A percentile compares a stretch with the other conserved stretches of the same genome.
These are phyloP conservation scores for Sebastes aleutianus DNA, from an alignment of 2,797 vertebrate genomes.

Conservation along the genomic window DNA sequence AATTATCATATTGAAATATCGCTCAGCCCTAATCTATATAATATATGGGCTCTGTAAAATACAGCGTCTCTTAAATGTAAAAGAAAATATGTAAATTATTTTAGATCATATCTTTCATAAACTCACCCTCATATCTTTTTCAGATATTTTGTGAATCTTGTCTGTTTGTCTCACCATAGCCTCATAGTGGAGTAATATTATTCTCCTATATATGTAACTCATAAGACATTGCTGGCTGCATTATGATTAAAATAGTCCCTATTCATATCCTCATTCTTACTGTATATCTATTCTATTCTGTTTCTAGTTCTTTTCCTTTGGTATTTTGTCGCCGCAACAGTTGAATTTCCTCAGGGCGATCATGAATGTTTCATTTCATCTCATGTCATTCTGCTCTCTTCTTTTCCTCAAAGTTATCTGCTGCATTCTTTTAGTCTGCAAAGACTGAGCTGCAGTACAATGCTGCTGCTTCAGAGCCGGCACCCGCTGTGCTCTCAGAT, in stretches of 20 bases:
- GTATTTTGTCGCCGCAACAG: conserved; percentile 31
- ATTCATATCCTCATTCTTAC: neutral
- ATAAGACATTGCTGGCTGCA: neutral
- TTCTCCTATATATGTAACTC: neutral
- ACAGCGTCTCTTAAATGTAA: neutral
- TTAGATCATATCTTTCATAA: neutral
- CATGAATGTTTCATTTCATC: conserved; percentile 60
- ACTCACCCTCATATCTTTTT: neutral
- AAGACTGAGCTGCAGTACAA: conserved; percentile 12
- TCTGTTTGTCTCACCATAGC: neutral
- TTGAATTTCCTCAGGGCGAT: conserved; percentile 39
- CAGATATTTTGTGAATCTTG: neutral
- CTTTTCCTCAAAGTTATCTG: conserved; percentile 22
- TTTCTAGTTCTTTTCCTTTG: conserved; percentile 18
- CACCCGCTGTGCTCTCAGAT: conserved; percentile 50
- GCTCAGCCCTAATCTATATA: too few species aligned
- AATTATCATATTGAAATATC: too few species aligned
- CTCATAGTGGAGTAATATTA: neutral
- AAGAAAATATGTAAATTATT: neutral
- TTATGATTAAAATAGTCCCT: neutral
- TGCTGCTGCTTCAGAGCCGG: conserved; percentile 13
- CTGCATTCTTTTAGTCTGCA: conserved; percentile 33
- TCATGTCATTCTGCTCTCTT: conserved; percentile 21
- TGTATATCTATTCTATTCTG: neutral
- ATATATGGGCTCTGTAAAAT: too few species aligned